Percentiles rank a stretch among this genome's conserved stretches.
Conservation (phyloP, 1,140 invertebrate species). For the Drosophila oshimai region DNA sequence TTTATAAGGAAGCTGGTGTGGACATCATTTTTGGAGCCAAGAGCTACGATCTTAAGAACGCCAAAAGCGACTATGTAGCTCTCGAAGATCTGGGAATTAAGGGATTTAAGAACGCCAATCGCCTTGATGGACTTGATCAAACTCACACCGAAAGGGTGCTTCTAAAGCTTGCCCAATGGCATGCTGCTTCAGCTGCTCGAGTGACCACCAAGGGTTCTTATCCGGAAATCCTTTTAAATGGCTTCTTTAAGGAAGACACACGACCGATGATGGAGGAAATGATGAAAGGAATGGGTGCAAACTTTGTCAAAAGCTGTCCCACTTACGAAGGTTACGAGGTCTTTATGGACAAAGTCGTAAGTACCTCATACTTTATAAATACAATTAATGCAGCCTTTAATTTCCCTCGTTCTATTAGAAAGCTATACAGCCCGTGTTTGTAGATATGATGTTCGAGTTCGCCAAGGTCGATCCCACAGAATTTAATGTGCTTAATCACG, state of each 20-base stretch:
- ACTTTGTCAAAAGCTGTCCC: constrained; percentile 34
- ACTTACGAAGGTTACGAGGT: constrained; percentile 42
- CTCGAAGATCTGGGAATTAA: constrained; percentile 84
- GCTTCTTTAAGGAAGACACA: constrained; percentile 53
- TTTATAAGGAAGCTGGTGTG: constrained; percentile 73
- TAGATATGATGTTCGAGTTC: constrained; percentile 39
- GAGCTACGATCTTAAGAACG: constrained; percentile 45
- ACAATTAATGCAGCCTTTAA: background rate
- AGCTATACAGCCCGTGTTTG: constrained; percentile 13
- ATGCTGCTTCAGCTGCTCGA: constrained; percentile 82
- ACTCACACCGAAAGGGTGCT: constrained; percentile 83
- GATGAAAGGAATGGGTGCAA: constrained; percentile 20
- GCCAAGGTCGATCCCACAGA: constrained; percentile 77
- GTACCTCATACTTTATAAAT: no score
- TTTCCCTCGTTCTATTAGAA: constrained; percentile 8
- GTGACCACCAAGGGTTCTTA: constrained; percentile 83
- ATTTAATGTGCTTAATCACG: constrained; percentile 86
- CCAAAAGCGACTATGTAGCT: constrained; percentile 69
- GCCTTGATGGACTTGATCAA: constrained; percentile 84
- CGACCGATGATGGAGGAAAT: constrained; percentile 38
- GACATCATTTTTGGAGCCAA: constrained; percentile 52
- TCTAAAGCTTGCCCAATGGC: constrained; percentile 84
- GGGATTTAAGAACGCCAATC: constrained; percentile 83
- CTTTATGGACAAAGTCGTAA: constrained; percentile 60
- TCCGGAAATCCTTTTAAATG: background rate